Evolutionary conservation across 1,140 invertebrate genomes (phyloP), one percentile per base, ranked within the genome.

Genomic region (Mizuhopecten yessoensis): DNA sequence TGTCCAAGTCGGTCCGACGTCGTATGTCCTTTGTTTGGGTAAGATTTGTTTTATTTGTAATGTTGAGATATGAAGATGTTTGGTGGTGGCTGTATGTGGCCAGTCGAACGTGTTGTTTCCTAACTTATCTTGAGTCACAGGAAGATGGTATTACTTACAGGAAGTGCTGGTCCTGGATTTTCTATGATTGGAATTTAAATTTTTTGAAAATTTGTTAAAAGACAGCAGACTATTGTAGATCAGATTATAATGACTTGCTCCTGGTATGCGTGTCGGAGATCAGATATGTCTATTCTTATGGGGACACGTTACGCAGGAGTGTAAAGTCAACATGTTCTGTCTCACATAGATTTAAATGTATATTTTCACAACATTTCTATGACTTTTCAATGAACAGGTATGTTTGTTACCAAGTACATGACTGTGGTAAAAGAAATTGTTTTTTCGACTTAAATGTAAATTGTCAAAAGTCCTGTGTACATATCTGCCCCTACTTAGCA

Each of bases 11-110:
- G 11, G 57, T 75, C 57, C 1, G 57, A 75, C 57, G 57, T 17
- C 57, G 57, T n/a, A 23, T 75, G 57, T 75, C 57, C n/a, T 75
- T 75, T 75, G 57, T 75, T 75, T 75, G 57, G 57, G 57, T 75
- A 75, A 75, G 57, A 75, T n/a, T 29, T 39, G 5, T 7, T 39
- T 45, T 45, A 20, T 45, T n/a, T n/a, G n/a, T 45, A 75, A 75
- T 29, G 11, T 75, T 75, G 3, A 75, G 57, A 75, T 57, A 57
- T 2, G 36, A 7, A 39, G 36, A 57, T 57, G 3, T 11, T 20
- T 20, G 17, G 13, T 23, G 23, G 20, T 20, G 2, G 17, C 17
- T 20, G 45, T 3, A 29, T 75, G 57, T 75, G 57, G 57, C 29
- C 23, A 75, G 57, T 5, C 57, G n/a, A n/a, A 39, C 13, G 17